Conservation (phyloP, 2,797 vertebrate genomes). For the Leuciscus waleckii region DNA sequence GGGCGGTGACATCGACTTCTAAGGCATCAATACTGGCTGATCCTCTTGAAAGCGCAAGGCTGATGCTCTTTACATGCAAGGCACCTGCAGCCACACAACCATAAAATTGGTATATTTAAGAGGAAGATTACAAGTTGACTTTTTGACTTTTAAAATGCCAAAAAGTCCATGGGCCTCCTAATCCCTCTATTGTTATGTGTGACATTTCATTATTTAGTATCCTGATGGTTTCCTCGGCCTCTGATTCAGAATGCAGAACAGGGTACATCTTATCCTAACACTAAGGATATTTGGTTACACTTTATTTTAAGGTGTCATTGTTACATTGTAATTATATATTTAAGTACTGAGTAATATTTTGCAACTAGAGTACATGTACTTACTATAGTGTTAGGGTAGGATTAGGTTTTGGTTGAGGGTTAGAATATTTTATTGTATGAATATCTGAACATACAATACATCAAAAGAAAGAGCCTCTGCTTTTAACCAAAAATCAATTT, state of each 20-base stretch:
- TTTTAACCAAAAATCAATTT: neutral
- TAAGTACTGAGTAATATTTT: too few species aligned
- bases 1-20: slow-evolving; percentile 26
- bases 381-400: too few species aligned
- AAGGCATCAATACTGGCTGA: slow-evolving; percentile 15
- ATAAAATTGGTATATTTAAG: slow-evolving; percentile 62
- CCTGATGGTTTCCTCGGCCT: slow-evolving; percentile 3
- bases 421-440: neutral
- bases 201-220: slow-evolving; percentile 62
- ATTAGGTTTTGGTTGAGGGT: too few species aligned
- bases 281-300: neutral
- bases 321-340: too few species aligned
- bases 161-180: slow-evolving; percentile 57
- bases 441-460: neutral
- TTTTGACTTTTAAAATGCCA: slow-evolving; percentile 62
- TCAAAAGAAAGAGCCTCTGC: neutral
- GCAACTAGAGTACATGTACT: too few species aligned
- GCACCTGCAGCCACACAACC: slow-evolving; percentile 55
- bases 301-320: too few species aligned
- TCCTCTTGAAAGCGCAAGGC: neutral
- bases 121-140: slow-evolving; percentile 62
- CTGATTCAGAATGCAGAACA: neutral
- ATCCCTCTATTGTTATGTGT: slow-evolving; percentile 57
- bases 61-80: slow-evolving; percentile 50
- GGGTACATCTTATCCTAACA: neutral